Conservation (phyloP, 2,113 vertebrate species). For the Otolemur garnettii region DNA sequence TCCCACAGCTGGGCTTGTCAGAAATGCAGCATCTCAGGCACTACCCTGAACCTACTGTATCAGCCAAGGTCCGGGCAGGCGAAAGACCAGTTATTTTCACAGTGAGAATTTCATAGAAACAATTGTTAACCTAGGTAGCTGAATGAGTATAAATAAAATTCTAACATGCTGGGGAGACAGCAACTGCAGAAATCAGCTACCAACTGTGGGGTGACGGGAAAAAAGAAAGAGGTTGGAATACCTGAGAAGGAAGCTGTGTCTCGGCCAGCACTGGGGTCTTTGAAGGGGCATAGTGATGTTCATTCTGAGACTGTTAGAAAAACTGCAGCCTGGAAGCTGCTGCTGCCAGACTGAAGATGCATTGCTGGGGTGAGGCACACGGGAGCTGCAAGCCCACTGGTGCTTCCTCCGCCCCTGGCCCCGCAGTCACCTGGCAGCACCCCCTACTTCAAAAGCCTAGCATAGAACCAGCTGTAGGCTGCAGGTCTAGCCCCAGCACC, state of each 20-base stretch:
- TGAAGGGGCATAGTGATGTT: not conserved
- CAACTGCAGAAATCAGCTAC: not conserved
- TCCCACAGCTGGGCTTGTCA: not conserved
- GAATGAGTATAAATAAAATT: not conserved
- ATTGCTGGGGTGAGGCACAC: accelerated
- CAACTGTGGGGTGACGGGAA: not conserved
- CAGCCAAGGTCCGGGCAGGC: not conserved
- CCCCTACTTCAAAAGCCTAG: not conserved
- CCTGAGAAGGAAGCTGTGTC: not conserved
- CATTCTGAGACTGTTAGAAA: not conserved
- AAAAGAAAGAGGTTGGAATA: not conserved
- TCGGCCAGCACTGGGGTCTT: not conserved
- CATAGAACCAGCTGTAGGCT: not conserved
- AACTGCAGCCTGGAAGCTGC: not conserved
- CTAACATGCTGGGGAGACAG: not conserved
- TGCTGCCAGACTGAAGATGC: not conserved
- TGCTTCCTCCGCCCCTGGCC: not conserved
- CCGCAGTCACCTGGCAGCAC: not conserved
- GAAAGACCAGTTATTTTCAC: not conserved
- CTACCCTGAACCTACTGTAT: not conserved
- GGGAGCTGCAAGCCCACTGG: not conserved
- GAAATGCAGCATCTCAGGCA: not conserved
- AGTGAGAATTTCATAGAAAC: not conserved
- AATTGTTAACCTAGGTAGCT: not conserved
- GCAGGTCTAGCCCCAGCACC: not conserved